A percentile compares a stretch with the other conserved stretches of the same genome.
These are phyloP conservation scores for Notodonta ziczac DNA, from an alignment of 2,888 invertebrate genomes.

Conservation along the genomic window DNA sequence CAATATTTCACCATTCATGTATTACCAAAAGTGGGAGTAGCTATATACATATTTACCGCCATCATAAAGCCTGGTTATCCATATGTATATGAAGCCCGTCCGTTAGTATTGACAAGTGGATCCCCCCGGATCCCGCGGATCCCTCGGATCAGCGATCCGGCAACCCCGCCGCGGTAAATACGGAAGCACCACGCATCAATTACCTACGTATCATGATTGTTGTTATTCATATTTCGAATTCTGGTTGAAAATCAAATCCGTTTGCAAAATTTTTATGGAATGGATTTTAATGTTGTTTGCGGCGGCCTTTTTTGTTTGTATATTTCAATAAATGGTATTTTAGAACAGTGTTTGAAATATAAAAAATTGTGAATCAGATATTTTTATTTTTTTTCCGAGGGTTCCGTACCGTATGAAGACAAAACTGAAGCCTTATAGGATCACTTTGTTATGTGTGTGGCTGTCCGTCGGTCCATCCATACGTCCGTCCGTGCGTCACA, in stretches of 20 bases:
- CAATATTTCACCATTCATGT: too few relatives aligned
- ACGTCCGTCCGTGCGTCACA: too few relatives aligned
- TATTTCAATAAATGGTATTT: too few relatives aligned
- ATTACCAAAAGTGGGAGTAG: not conserved
- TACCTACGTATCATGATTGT: not conserved
- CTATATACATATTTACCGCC: not conserved
- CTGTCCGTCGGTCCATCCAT: too few relatives aligned
- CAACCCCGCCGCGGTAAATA: not conserved
- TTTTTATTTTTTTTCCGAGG: too few relatives aligned
- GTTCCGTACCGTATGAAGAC: too few relatives aligned
- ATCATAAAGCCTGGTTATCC: not conserved
- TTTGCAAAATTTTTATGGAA: not conserved
- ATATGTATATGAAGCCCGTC: slow-evolving; percentile 24
- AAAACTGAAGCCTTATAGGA: too few relatives aligned
- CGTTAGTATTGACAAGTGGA: slow-evolving; percentile 38
- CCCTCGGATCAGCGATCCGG: slow-evolving; percentile 15
- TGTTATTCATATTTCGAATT: not conserved
- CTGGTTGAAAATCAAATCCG: not conserved
- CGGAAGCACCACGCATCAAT: not conserved
- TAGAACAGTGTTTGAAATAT: too few relatives aligned
- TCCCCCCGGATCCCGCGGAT: slow-evolving; percentile 5
- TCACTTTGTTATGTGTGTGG: too few relatives aligned
- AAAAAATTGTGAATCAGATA: too few relatives aligned
- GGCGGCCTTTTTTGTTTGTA: too few relatives aligned
- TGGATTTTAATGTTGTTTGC: too few relatives aligned